A percentile compares a stretch with the other conserved stretches of the same genome.
Conservation (phyloP, 2,888 invertebrate genomes). For the Mycalesis mineus region DNA sequence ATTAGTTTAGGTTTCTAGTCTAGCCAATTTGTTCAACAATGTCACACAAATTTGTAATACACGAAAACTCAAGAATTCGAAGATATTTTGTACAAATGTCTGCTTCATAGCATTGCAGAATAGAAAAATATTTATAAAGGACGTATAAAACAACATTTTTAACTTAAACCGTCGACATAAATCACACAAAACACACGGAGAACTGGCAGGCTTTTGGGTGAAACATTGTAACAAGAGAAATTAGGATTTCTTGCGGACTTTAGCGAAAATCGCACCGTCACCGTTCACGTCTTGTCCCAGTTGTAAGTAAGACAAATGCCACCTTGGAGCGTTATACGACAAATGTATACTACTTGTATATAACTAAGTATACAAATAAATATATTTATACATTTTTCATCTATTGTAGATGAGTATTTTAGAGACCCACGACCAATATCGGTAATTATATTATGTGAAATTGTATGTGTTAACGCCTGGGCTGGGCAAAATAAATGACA, state of each 20-base stretch:
- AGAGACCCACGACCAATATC: too few species aligned
- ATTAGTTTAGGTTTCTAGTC: too few species aligned
- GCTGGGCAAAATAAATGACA: too few species aligned
- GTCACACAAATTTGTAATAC: too few species aligned
- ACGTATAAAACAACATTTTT: conserved; percentile 4
- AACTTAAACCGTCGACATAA: conserved; percentile 16
- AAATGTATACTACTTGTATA: background rate
- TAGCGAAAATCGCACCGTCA: conserved; percentile 18
- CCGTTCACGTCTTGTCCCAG: conserved; percentile 14
- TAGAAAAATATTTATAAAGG: background rate
- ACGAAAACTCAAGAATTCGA: too few species aligned
- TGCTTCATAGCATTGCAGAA: background rate
- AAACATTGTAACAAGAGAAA: conserved; percentile 25
- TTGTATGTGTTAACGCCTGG: too few species aligned
- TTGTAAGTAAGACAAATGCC: conserved; percentile 24
- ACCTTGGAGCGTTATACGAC: conserved; percentile 11
- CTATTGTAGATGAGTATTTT: too few species aligned
- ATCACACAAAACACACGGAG: conserved; percentile 15
- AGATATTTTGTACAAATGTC: background rate
- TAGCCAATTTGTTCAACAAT: too few species aligned
- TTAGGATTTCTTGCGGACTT: conserved; percentile 21
- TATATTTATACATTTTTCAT: too few species aligned
- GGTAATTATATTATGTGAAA: too few species aligned
- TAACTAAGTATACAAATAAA: background rate
- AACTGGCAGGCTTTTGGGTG: conserved; percentile 20